Base-by-base conservation (phyloP, 2,113 vertebrate species). In the Myrmecophaga tridactyla region DNA sequence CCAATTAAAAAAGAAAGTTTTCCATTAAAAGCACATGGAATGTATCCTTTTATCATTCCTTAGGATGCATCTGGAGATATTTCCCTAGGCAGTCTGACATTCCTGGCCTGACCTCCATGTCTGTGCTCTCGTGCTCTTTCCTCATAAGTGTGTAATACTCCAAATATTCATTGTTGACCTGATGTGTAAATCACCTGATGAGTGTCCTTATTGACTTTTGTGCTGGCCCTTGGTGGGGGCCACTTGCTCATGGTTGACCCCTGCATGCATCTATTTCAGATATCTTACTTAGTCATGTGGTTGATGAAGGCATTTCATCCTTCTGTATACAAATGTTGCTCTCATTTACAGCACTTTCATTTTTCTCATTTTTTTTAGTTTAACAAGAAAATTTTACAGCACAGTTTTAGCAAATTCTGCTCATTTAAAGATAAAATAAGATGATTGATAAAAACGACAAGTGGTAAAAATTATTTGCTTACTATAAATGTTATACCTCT, bases 141-240 rank as follows among this genome's bases (percentile, higher is more conserved):
- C 7, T 86, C 21, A 75, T 1, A 56, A 11, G 11, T 51, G 7
- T 78, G 20, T 56, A 27, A 20, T 75, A 18, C 3, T 39, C 41
- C 6, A 95, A 92, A 75, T 76, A 94, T 18, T 86, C 7, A 21
- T 51, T 88, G 89, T 60, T 82, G 14, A 89, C 46, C 27, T 93
- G 25, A 29, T 41, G 2, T 84, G 78, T 80, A 92, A 69, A 63
- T 12, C 36, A 46, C 3, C 20, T 10, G 18, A 83, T 43, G 18
- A 81, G 2, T 86, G 15, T 2, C 4, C 53, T 91, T 4, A 6
- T 89, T 86, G 48, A 73, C 34, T 87, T 4, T 63, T 67, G 4
- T 72, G 11, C 21, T 86, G 25, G 17, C 2, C 41, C 70, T 7
- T 67, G 8, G 14, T 67, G 27, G 31, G 70, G 62, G 67, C 13